These are phyloP conservation scores for Diabrotica balteata DNA, from an alignment of 2,888 invertebrate species.

Conservation along the genomic window DNA sequence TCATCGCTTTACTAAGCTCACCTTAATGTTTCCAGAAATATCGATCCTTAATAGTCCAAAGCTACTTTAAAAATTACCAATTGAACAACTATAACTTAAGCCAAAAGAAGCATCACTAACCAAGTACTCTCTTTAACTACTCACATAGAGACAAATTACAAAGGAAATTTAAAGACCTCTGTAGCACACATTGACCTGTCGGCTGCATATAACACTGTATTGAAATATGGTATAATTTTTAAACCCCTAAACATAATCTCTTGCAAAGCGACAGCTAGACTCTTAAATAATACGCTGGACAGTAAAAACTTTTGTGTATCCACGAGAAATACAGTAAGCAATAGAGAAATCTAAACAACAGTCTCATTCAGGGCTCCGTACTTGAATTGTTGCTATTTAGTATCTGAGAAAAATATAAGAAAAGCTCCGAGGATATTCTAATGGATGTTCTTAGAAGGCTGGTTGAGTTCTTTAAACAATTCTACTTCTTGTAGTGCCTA, in stretches of 20 bases:
- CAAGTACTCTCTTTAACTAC: not conserved
- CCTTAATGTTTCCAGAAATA: not conserved
- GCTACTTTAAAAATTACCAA: not conserved
- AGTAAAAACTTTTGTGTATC: too few relatives aligned
- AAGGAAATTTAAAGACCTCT: slow-evolving; percentile 16
- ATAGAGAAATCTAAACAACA: slow-evolving; percentile 29
- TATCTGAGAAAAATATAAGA: slow-evolving; percentile 12
- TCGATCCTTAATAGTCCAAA: not conserved
- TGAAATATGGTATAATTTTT: slow-evolving; percentile 19
- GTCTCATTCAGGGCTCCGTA: slow-evolving; percentile 34
- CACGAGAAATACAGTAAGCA: too few relatives aligned
- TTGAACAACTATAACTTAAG: not conserved
- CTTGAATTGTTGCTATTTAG: slow-evolving; percentile 32
- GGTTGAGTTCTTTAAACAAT: slow-evolving; percentile 10
- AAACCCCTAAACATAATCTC: too few relatives aligned
- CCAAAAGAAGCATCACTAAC: not conserved
- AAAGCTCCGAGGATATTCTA: not conserved
- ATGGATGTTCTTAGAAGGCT: not conserved
- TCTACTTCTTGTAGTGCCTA: too few relatives aligned
- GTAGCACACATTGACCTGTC: slow-evolving; percentile 27
- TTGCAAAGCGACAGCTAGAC: too few relatives aligned
- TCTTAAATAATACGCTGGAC: too few relatives aligned
- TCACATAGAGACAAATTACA: not conserved
- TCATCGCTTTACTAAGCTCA: not conserved
- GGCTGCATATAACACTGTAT: slow-evolving; percentile 29